Evolutionary conservation across 2,888 invertebrate genomes (phyloP).

Genomic region (Andrena bicolor): DNA sequence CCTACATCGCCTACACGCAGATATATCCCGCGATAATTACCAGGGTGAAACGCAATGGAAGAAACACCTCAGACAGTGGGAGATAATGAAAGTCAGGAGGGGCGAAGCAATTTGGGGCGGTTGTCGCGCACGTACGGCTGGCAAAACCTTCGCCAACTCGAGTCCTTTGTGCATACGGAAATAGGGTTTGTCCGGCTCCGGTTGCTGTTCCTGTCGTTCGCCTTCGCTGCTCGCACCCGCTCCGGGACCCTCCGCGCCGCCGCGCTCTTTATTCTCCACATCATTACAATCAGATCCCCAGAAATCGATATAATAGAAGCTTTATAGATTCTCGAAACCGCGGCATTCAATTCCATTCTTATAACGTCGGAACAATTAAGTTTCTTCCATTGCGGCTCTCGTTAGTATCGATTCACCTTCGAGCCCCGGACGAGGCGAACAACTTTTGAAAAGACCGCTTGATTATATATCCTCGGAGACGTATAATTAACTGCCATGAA

Average conservation of each 20-base stretch:
- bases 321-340: slow-evolving; percentile 15
- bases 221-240: slow-evolving; percentile 23
- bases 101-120: slow-evolving; percentile 66
- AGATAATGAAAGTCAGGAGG: slow-evolving; percentile 67
- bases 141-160: slow-evolving; percentile 68
- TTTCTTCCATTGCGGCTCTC: slow-evolving; percentile 22
- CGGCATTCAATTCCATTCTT: slow-evolving; percentile 16
- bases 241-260: background rate
- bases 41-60: slow-evolving; percentile 65
- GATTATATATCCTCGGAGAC: slow-evolving; percentile 65
- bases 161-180: slow-evolving; percentile 79
- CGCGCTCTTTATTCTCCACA: background rate
- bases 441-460: slow-evolving; percentile 63
- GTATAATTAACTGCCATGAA: slow-evolving; percentile 69
- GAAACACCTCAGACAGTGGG: slow-evolving; percentile 69
- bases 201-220: slow-evolving; percentile 28
- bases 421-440: slow-evolving; percentile 31
- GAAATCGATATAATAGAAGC: slow-evolving; percentile 18
- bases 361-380: slow-evolving; percentile 15
- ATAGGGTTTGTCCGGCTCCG: slow-evolving; percentile 55
- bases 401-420: slow-evolving; percentile 43
- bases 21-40: slow-evolving; percentile 68
- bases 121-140: slow-evolving; percentile 70
- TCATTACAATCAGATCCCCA: slow-evolving; percentile 23
- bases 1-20: background rate